Base-by-base conservation (phyloP, 1,140 invertebrate genomes). In the Chrysomallon squamiferum region DNA sequence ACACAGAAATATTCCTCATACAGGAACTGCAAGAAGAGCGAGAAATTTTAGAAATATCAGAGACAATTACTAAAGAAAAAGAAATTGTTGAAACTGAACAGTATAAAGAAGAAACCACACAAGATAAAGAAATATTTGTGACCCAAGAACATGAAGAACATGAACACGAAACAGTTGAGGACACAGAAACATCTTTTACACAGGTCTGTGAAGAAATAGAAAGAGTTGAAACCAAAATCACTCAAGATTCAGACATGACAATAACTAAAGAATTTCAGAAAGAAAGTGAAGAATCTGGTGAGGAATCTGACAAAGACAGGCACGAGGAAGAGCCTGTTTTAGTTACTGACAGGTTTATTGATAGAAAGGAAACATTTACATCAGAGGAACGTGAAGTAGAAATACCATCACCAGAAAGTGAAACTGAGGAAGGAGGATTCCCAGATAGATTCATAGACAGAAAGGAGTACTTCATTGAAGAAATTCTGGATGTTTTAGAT, bases 361-460 rank as follows among this genome's bases (percentile, higher is more conserved):
- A 77, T 54, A 72, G 75, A 60, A 68, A 60, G 62, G 75, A 76
- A 59, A 15, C 41, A 5, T 76, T 76, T 65, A 65, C 69, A 15
- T 58, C 49, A 62, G 45, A 64, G 22, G 58, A 68, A 27, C 59
- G 58, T 41, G 18, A 52, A 38, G 15, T 41, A 59, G 50, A 61
- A 33, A 47, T 54, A 33, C 29, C 59, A 35, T 41, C 32, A 0
- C 35, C 27, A 30, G 62, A 59, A 29, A 27, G 38, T 5, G 49
- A 65, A 47, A 50, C 38, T 7, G 43, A 59, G 29, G 67, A 57
- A 35, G 15, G 43, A 57, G 38, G 35, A 56, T 13, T 62, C 52
- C 58, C 45, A 45, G 27, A 52, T 29, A 64, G 30, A 22, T 60
- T 45, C 32, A 59, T 58, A 33, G 15, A 25, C 29, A 65, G 43